A percentile compares a stretch with the other conserved stretches of the same genome.
Evolutionary conservation across 2,797 vertebrate species (phyloP).

Genomic region (Enteromius thamalakanensis): DNA sequence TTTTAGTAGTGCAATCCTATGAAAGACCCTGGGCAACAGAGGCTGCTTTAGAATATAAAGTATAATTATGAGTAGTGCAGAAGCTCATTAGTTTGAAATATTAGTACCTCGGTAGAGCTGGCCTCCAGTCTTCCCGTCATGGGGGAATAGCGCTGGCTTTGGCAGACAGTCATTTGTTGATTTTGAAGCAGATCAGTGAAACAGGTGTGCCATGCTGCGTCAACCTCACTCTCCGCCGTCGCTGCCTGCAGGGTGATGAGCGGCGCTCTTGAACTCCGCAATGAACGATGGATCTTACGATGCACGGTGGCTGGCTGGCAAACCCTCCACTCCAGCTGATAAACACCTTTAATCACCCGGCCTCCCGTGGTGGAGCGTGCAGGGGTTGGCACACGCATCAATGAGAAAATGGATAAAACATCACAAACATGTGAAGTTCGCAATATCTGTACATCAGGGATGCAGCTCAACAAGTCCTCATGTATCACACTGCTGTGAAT

Average conservation of each 20-base stretch:
- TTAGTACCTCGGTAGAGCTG: constrained; percentile 36
- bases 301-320: constrained; percentile 53
- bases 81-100: constrained; percentile 44
- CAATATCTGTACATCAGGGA: neutral
- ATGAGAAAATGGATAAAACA: constrained; percentile 44
- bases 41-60: constrained; percentile 32
- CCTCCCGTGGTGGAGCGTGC: constrained; percentile 48
- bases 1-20: neutral
- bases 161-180: constrained; percentile 41
- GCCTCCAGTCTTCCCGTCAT: constrained; percentile 23
- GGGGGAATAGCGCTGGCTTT: constrained; percentile 24
- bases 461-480: neutral
- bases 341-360: constrained; percentile 67
- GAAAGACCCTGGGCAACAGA: neutral
- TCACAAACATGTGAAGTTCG: neutral
- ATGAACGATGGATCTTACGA: constrained; percentile 55
- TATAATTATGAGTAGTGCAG: constrained; percentile 18
- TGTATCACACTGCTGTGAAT: neutral
- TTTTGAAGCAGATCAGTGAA: constrained; percentile 57
- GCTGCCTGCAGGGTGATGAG: constrained; percentile 63
- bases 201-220: constrained; percentile 71
- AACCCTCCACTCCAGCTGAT: constrained; percentile 64
- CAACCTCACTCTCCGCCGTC: constrained; percentile 59
- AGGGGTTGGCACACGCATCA: constrained; percentile 26
- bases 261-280: constrained; percentile 27